A percentile compares a stretch with the other conserved stretches of the same genome.
phyloP scores from a whole-genome alignment of 30 jellyfish, hydroid and myxozoan genomes.

The Rhopilema esculentum region DNA sequence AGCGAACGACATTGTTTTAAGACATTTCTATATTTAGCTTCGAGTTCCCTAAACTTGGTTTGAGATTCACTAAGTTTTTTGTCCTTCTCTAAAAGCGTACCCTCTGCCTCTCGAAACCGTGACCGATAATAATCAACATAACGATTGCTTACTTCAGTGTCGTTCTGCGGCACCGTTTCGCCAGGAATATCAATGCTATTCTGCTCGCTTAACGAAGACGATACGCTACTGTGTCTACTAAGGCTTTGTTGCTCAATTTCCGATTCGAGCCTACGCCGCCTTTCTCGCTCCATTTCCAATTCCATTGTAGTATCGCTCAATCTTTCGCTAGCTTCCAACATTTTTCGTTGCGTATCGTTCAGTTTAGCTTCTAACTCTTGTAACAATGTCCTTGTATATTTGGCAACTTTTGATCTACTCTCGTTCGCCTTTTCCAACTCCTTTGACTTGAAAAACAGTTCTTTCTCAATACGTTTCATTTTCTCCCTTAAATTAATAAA shows the following conservation, averaged over 20 bases:
- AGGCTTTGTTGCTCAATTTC: slow-evolving; percentile 65
- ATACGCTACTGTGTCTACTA: slow-evolving; percentile 77
- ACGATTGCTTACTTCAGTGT: slow-evolving; percentile 79
- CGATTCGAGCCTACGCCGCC: slow-evolving; percentile 79
- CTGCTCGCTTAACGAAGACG: slow-evolving; percentile 45
- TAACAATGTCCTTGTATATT: slow-evolving; percentile 91
- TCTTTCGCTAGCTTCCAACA: slow-evolving; percentile 80
- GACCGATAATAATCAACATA: slow-evolving; percentile 92
- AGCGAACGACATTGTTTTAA: slow-evolving; percentile 82
- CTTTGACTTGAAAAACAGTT: slow-evolving; percentile 87
- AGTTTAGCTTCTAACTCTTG: slow-evolving; percentile 96
- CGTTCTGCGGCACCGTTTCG: slow-evolving; percentile 39
- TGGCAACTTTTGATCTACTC: slow-evolving; percentile 98
- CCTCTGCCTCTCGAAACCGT: slow-evolving; percentile 94
- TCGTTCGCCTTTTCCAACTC: slow-evolving; percentile 98
- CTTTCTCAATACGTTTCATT: slow-evolving; percentile 92
- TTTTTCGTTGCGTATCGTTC: slow-evolving; percentile 82
- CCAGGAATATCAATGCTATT: slow-evolving; percentile 40
- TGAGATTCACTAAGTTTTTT: slow-evolving; percentile 79
- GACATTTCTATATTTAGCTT: slow-evolving; percentile 67
- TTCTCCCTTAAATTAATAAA: slow-evolving; percentile 80
- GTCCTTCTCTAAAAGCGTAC: slow-evolving; percentile 89
- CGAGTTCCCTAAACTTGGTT: slow-evolving; percentile 77
- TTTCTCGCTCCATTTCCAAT: slow-evolving; percentile 84
- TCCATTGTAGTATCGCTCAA: slow-evolving; percentile 71